Evolutionary conservation across 1,140 invertebrate genomes (phyloP).

Genomic region (Drosophila ogumai): DNA sequence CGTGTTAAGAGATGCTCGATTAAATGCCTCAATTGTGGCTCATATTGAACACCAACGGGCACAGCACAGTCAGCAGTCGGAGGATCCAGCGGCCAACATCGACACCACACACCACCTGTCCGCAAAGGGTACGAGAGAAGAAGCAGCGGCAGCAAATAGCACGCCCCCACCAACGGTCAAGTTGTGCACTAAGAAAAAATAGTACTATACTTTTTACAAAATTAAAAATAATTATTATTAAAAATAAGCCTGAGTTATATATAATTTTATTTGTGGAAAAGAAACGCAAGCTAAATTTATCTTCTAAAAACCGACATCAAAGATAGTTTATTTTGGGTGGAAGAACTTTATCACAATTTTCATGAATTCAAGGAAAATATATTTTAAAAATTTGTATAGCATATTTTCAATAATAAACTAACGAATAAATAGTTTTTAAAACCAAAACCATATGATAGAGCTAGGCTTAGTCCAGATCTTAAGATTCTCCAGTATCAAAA

Average conservation of each 20-base stretch:
- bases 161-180: constrained; percentile 82
- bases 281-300: too few species aligned
- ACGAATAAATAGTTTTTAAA: neutral
- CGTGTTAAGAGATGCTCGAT: constrained; percentile 83
- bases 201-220: neutral
- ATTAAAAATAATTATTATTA: neutral
- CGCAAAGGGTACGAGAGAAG: constrained; percentile 47
- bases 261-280: neutral
- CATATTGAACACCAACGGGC: constrained; percentile 80
- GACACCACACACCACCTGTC: constrained; percentile 82
- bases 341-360: neutral
- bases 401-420: neutral
- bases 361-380: neutral
- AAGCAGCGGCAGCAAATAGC: constrained; percentile 69
- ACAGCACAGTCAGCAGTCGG: constrained; percentile 46
- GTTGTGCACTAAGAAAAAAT: constrained; percentile 27
- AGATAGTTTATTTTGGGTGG: neutral
- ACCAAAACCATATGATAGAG: neutral
- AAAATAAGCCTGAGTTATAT: too few species aligned
- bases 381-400: neutral
- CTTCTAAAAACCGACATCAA: neutral
- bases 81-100: constrained; percentile 69
- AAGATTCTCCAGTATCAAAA: neutral
- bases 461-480: too few species aligned
- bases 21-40: constrained; percentile 84